Base-by-base conservation (phyloP, 2,113 vertebrate genomes). In the Malurus elegans region DNA sequence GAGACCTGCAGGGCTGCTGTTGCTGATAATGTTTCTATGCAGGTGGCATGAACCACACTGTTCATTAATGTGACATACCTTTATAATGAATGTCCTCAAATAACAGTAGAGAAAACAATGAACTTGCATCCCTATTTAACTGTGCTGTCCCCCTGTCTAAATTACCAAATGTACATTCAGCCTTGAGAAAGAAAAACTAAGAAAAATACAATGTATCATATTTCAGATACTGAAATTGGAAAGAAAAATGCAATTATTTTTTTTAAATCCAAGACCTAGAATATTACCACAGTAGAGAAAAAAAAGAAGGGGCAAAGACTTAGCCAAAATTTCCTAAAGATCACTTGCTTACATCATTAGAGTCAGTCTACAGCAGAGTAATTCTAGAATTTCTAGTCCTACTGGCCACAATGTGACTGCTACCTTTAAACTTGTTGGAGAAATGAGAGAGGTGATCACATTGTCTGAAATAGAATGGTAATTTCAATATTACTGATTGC, bases 1-100 rank as follows among this genome's bases (percentile, higher is more conserved):
- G 91, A 92, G 85, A 83, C 64, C 86, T 88, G 83, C 78, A 93
- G 92, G 88, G 88, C 90, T 96, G 87, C 94, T 90, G 72, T 82
- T 93, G 90, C 74, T 96, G 95, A 94, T 96, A 95, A 96, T 96
- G 54, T 93, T 90, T 94, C 66, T 48, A 20, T 66, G 86, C 5
- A 10, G 91, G 95, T 96, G 92, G 78, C 7, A 2, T 50, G 92
- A 87, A 78, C 60, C 84, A 69, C 61, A 14, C 79, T 92, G 91
- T 64, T 93, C 74, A 72, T 91, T 93, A 95, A 80, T 75, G 69
- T 89, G 92, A 80, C 56, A 74, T 94, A 88, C 40, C 32, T 86
- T 94, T 91, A 64, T 75, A 93, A 89, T 70, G 88, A 91, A 95
- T 85, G 89, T 87, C 85, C 93, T 86, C 61, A 31, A 70, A 58